Evolutionary conservation across 2,888 invertebrate genomes (phyloP).

Genomic region (Dastarcus helophoroides): DNA sequence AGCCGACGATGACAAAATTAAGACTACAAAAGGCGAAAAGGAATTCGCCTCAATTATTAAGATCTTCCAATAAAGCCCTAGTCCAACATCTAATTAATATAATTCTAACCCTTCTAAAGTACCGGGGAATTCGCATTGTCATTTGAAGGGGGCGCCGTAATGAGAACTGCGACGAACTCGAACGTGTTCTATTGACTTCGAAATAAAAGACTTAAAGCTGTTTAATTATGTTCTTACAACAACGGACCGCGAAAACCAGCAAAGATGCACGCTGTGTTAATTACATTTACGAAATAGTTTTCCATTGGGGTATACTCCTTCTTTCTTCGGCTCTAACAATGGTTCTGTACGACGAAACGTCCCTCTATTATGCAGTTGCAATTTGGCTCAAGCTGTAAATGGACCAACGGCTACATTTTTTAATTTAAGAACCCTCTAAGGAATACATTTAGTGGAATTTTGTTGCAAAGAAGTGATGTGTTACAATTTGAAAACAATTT

Average conservation of each 20-base stretch:
- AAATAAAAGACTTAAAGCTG: slow-evolving; percentile 25
- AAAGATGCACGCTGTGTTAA: slow-evolving; percentile 21
- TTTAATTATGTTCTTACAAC: slow-evolving; percentile 29
- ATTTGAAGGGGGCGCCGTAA: slow-evolving; percentile 23
- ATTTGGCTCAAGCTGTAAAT: too few species aligned
- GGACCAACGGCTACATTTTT: too few species aligned
- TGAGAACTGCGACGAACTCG: slow-evolving; percentile 16
- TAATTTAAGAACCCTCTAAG: too few species aligned
- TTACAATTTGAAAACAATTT: too few species aligned
- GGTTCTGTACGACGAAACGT: too few species aligned
- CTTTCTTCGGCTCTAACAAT: too few species aligned
- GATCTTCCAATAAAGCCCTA: slow-evolving; percentile 27
- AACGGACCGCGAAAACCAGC: slow-evolving; percentile 20
- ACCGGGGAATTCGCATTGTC: slow-evolving; percentile 28
- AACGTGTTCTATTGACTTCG: slow-evolving; percentile 21
- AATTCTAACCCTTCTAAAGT: slow-evolving; percentile 28
- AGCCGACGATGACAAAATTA: neutral
- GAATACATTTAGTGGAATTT: too few species aligned
- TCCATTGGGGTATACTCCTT: too few species aligned
- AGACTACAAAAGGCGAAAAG: neutral
- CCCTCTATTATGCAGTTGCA: too few species aligned
- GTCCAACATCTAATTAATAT: slow-evolving; percentile 30
- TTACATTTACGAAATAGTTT: too few species aligned
- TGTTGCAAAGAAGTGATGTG: too few species aligned
- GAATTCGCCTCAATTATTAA: slow-evolving; percentile 9